Base-by-base conservation (phyloP, 2,113 vertebrate species). In the Tetrao urogallus region DNA sequence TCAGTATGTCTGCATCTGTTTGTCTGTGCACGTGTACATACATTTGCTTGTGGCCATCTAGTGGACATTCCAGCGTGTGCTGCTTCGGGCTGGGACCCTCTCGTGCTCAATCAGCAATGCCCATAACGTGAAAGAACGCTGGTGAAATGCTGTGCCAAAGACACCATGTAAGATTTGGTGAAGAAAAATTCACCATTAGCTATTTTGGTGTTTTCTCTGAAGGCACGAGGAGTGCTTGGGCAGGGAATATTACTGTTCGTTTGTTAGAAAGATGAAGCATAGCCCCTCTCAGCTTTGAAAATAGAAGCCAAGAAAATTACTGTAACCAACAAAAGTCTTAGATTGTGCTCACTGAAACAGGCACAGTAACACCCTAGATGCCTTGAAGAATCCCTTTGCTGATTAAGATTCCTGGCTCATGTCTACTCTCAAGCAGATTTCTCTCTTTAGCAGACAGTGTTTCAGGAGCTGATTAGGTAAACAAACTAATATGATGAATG, bases 401-500 rank as follows among this genome's bases (percentile, higher is more conserved):
- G 67, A 70, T 94, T 95, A 48, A 84, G 92, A 81, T 82, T 90
- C 75, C 54, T 83, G 70, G 65, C 78, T 71, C 72, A 42, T 11
- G 24, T 43, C 72, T 52, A 78, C 4, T 60, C n/a, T 61, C 18
- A 6, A 57, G 65, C 61, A 90, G 76, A 86, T 78, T 88, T 80
- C 82, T 72, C 52, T 83, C 75, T 91, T 86, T 38, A 92, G 82
- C 77, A 84, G 76, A 83, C 57, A 71, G 40, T 54, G 54, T 74
- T 93, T 94, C 88, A 93, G 82, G 80, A 72, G 73, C 22, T 94
- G 93, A 92, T 95, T 92, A 91, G 83, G 88, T 88, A 96, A 97
- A 93, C 94, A 94, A 97, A 90, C 88, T 74, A 92, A 76, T 81
- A 86, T 90, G 86, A 95, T 97, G 48, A 84, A 95, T 94, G 66